Base-by-base conservation (phyloP, 2,888 invertebrate genomes). In the Darwinula stevensoni region DNA sequence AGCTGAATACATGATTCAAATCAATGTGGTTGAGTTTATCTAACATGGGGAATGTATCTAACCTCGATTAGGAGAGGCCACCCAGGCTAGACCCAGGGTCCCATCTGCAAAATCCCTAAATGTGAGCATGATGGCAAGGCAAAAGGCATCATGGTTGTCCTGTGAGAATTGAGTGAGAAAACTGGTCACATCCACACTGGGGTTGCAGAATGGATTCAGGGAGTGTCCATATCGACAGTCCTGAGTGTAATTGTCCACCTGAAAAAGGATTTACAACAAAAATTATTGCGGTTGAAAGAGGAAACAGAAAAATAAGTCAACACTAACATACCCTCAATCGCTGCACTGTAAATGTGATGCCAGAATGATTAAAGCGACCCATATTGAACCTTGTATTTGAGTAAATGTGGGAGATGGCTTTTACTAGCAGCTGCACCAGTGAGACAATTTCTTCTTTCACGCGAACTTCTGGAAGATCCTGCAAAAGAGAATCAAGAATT, bases 91-190 rank as follows among this genome's bases (percentile, higher is more conserved):
- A 14, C 97, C 97, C 27, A 97, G 60, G 13, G 97, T 97, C 36
- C 28, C 28, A 12, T 12, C 28, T 5, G n/a, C 12, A 12, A 28
- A 28, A 13, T 28, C 28, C 31, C 42, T 34, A 39, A 57, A 58
- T 1, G 97, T 97, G 56, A 99, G 91, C 37, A 97, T 84, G 51
- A 94, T 99, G n/a, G 97, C 94, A 38, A 99, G 63, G 50, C 97
- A 99, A 57, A 94, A 99, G 52, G 80, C 80, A 46, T 91, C 80
- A 51, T 97, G 97, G 57, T 97, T 84, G 35, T 76, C 74, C 39
- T 91, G 60, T 9, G 94, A 94, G 53, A 97, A 94, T 29, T 94
- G 63, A 56, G 97, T 97, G 35, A 97, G 62, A 56, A 91, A 97
- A 57, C 97, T 97, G 44, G 86, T 88, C 38, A 97, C 97, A 52